Base-by-base conservation (phyloP, 2,797 vertebrate species). In the Sternarchorhynchus goeldii region DNA sequence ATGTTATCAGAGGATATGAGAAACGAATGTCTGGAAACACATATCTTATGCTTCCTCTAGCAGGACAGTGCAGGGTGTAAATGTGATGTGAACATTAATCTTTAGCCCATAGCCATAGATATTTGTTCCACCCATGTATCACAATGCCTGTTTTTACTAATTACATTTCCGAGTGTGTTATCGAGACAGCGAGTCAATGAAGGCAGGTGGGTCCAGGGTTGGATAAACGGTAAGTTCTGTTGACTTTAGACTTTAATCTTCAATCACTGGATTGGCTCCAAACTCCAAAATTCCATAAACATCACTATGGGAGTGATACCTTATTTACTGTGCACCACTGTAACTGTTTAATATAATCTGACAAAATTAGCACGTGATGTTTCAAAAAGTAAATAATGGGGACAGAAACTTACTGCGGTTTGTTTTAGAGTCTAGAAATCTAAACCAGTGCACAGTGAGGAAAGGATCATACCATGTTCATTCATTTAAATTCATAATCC, bases 1-100 rank as follows among this genome's bases (percentile, higher is more conserved):
- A 76, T 76, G 79, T 81, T 76, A 81, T 81, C 79, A 76, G 60
- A 65, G 62, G 60, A 66, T 65, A 29, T 66, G 32, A 73, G 17
- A 65, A 73, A 63, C 14, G 70, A 63, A 53, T 0, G 6, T 41
- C 66, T 50, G 41, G 29, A 32, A 55, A 71, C 18, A 59, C 18
- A 6, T 36, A 60, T 73, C 62, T 66, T 57, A 32, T 31, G 50
- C 53, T 36, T 50, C 45, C 45, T 50, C 8, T 14, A 12, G 6
- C 10, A 10, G 39, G 10, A 41, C 45, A 12, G 45, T 50, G 45
- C 12, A 12, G 45, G 45, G 8, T 50, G 45, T 1, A 50, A 50
- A 12, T 50, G 45, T 50, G 45, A 50, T 12, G 10, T 12, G 45
- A 50, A 50, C 45, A 50, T 50, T 12, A 50, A 50, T 50, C 45